Base-by-base conservation (phyloP, 2,113 vertebrate species). In the Cryptotis parvus region DNA sequence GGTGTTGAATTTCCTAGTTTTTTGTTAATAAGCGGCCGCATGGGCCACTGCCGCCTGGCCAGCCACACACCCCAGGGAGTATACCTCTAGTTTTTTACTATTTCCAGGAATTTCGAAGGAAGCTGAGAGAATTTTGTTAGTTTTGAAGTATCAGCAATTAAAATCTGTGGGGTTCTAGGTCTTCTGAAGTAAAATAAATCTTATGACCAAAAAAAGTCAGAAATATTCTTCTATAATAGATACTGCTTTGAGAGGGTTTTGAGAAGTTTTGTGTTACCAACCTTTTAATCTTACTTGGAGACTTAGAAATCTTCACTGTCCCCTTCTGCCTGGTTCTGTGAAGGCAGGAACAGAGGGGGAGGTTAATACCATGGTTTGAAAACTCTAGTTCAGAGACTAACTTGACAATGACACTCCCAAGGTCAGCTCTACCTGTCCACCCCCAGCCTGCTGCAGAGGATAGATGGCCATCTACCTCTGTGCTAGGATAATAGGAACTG, bases 171-270 rank as follows among this genome's bases (percentile, higher is more conserved):
- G 39, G 27, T 2, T 83, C 24, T 92, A 45, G 55, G 4, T 66
- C 27, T 93, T 55, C 68, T 66, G 66, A 94, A 91, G 68, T 83
- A 78, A 92, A 78, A 52, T 26, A 82, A 70, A 92, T 75, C 37
- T 90, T 18, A 58, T 2, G 0, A 79, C 49, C 49, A 33, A 31
- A 79, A n/a, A 88, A 39, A 15, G 20, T 37, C 81, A 33, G 27
- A 73, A 35, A 69, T 33, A 69, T 37, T 91, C 45, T 35, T 5
- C 31, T 79, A 68, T 52, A 45, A 31, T 61, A 72, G 83, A 72
- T 61, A 11, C 22, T 49, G 12, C 72, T 63, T 66, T 22, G 4
- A 35, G 20, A 24, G 20, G 15, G 43, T 61, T 89, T 55, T 16
- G 63, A 80, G 77, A 89, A 73, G 31, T 63, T 73, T 24, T 49